Conservation (phyloP, 2,888 invertebrate genomes). For the Clivina fossor region DNA sequence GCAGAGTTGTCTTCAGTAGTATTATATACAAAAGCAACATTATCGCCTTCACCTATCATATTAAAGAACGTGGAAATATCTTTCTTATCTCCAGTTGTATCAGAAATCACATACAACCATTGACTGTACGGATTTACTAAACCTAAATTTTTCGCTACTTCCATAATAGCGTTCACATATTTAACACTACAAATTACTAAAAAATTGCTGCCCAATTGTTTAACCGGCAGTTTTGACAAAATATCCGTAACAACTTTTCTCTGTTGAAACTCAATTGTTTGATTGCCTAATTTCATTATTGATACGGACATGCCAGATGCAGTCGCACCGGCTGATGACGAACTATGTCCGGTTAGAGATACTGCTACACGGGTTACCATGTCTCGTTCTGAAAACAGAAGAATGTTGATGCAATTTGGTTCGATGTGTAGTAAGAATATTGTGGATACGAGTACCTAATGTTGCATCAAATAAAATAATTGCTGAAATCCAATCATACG, state of each 20-base stretch:
- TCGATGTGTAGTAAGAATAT: too few species aligned
- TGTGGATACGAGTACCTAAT: conserved; percentile 63
- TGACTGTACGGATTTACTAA: conserved; percentile 74
- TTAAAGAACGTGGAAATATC: conserved; percentile 61
- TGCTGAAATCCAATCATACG: conserved; percentile 72
- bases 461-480: conserved; percentile 73
- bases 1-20: conserved; percentile 56
- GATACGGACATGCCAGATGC: conserved; percentile 45
- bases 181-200: conserved; percentile 65
- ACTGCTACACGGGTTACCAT: conserved; percentile 66
- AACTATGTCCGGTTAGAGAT: conserved; percentile 54
- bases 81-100: conserved; percentile 56
- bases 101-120: conserved; percentile 79
- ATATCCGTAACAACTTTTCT: conserved; percentile 45
- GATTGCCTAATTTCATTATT: conserved; percentile 45
- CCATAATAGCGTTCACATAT: conserved; percentile 65
- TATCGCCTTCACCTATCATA: conserved; percentile 73
- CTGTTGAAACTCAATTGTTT: conserved; percentile 42
- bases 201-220: conserved; percentile 54
- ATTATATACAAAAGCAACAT: conserved; percentile 77
- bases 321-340: background rate
- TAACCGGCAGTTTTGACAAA: conserved; percentile 47
- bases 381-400: conserved; percentile 63
- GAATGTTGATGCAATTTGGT: too few species aligned
- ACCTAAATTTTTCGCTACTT: conserved; percentile 65